Conservation (phyloP, 2,113 vertebrate species). For the Bettongia penicillata region DNA sequence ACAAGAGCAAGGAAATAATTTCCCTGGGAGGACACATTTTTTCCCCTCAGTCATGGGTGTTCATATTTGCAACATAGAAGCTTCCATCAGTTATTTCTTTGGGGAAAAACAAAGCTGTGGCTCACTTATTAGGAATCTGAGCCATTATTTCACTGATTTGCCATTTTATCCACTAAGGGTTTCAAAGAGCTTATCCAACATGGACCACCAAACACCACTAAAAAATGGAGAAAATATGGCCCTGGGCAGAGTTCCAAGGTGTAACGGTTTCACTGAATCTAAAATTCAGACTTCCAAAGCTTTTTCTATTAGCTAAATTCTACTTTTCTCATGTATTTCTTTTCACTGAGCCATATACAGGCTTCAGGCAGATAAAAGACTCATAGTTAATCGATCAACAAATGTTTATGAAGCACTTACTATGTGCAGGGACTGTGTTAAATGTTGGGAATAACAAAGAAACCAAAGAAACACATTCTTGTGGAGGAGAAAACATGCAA, state of each 20-base stretch:
- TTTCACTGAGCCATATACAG: slow-evolving; percentile 39
- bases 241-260: slow-evolving; percentile 19
- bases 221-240: slow-evolving; percentile 30
- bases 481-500: not conserved
- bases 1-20: slow-evolving; percentile 79
- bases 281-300: slow-evolving; percentile 27
- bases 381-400: not conserved
- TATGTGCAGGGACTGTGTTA: not conserved
- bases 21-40: slow-evolving; percentile 75
- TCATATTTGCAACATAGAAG: slow-evolving; percentile 26
- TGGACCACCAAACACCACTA: slow-evolving; percentile 32
- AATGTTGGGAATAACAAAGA: not conserved
- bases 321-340: slow-evolving; percentile 20
- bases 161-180: slow-evolving; percentile 19
- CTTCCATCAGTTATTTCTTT: slow-evolving; percentile 32
- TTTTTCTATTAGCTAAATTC: slow-evolving; percentile 42
- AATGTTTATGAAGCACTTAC: not conserved
- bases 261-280: not conserved
- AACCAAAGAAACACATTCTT: not conserved
- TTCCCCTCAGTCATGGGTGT: slow-evolving; percentile 20
- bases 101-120: slow-evolving; percentile 27
- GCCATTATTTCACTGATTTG: slow-evolving; percentile 45
- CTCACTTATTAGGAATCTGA: slow-evolving; percentile 17
- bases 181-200: slow-evolving; percentile 32
- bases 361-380: slow-evolving; percentile 38